Conservation (phyloP, 2,888 invertebrate genomes). For the Oscheius sp. region DNA sequence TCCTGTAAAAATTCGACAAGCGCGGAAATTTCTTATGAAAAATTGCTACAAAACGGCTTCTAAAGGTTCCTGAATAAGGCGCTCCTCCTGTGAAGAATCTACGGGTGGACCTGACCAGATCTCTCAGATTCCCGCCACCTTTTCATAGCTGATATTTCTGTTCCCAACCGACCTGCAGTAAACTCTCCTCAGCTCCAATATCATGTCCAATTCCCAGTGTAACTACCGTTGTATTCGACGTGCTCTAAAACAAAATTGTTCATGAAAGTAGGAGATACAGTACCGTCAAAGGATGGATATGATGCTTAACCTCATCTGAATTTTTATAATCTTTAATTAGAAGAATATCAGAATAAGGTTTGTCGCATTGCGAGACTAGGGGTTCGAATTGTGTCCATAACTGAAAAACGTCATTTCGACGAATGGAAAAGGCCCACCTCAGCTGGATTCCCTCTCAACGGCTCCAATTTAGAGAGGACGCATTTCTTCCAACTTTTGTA, state of each 20-base stretch:
- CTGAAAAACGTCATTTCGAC: no score
- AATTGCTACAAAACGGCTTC: no score
- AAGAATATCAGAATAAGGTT: conserved; percentile 7
- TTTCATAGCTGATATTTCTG: no score
- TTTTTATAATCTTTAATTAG: conserved; percentile 39
- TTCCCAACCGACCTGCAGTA: not conserved
- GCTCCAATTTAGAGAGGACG: not conserved
- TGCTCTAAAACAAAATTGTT: not conserved
- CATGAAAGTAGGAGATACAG: no score
- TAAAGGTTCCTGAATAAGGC: no score
- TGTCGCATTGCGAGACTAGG: conserved; percentile 6
- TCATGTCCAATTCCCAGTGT: conserved; percentile 45
- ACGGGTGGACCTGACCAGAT: no score
- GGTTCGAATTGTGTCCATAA: no score
- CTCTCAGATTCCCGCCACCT: no score
- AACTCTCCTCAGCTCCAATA: conserved; percentile 37
- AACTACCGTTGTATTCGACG: conserved; percentile 15
- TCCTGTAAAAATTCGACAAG: no score
- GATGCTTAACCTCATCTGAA: conserved; percentile 46
- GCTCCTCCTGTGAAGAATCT: no score
- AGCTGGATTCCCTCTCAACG: not conserved
- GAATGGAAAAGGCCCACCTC: not conserved
- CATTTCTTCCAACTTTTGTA: conserved; percentile 17
- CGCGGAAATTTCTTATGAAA: no score
- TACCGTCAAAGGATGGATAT: conserved; percentile 36